Evolutionary conservation across 2,113 vertebrate genomes (phyloP).

Genomic region (Zingel zingel): DNA sequence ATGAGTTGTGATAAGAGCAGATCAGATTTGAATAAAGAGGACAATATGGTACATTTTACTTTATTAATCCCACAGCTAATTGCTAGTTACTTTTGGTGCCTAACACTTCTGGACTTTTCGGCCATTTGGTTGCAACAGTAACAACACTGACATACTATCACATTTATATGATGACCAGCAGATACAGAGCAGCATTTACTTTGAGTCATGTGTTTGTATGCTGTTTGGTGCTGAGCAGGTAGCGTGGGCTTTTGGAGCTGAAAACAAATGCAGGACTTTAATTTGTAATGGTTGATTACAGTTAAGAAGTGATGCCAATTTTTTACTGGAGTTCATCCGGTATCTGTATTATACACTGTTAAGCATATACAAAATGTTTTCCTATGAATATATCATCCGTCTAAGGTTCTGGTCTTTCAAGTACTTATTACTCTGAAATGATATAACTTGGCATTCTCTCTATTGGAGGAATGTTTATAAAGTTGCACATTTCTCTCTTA

Average conservation of each 20-base stretch:
- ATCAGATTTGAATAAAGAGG: background rate
- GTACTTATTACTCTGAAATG: background rate
- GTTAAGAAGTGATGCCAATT: background rate
- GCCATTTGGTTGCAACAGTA: too few species aligned
- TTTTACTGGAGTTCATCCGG: background rate
- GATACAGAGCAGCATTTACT: too few species aligned
- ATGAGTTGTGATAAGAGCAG: background rate
- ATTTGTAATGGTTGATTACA: background rate
- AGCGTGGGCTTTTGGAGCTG: background rate
- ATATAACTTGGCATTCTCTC: background rate
- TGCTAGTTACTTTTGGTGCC: too few species aligned
- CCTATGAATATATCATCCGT: background rate
- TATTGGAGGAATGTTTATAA: slow-evolving; percentile 3
- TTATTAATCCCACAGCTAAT: background rate
- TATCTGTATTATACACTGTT: background rate
- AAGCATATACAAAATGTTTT: background rate
- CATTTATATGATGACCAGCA: too few species aligned
- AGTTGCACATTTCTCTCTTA: background rate
- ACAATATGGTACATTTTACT: background rate
- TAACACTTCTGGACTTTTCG: too few species aligned
- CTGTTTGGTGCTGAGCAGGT: background rate
- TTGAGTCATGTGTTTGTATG: too few species aligned
- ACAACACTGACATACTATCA: too few species aligned
- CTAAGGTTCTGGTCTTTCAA: background rate
- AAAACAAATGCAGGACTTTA: background rate